Base-by-base conservation (phyloP, 2,113 vertebrate species). In the Sylvilagus bachmani region DNA sequence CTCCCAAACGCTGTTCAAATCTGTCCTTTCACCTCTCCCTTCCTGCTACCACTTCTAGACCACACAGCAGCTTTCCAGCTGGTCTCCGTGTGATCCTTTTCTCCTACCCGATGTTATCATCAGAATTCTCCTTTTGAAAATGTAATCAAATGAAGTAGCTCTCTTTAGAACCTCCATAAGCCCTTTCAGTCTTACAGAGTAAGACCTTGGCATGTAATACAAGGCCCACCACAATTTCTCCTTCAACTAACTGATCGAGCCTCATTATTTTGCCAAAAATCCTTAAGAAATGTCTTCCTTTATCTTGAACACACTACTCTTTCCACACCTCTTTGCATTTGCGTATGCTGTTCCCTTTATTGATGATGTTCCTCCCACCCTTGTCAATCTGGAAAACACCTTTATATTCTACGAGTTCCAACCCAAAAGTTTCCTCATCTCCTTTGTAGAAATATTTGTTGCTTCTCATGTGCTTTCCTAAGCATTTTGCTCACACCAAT, bases 71-170 rank as follows among this genome's bases (percentile, higher is more conserved):
- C 33, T 85, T 87, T 71, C 73, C 73, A 38, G 53, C 31, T 6
- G 2, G 61, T 53, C 17, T 7, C 64, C 55, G 67, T 84, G 19
- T n/a, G 6, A 79, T 16, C 31, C n/a, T 36, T 70, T 78, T 74
- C 55, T 89, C 31, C 64, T 61, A 31, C 0, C 7, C 6, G 6
- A 86, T 24, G 67, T 3, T 38, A 44, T 31, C 25, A 61, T 49
- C 88, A 80, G 78, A 75, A 94, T 91, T 90, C 49, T 81, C 81
- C 85, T 73, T 22, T 67, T 86, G 74, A 95, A 95, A 94, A 95
- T 16, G 33, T 22, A 95, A 71, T 33, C 36, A 62, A 83, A 31
- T 86, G 25, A 84, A 93, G 27, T 75, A 73, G 36, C 1, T 90
- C 17, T 70, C 38, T 85, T 94, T 79, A 75, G 94, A 93, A 74